Conservation (phyloP, 2,113 vertebrate species). For the Agelaius tricolor region DNA sequence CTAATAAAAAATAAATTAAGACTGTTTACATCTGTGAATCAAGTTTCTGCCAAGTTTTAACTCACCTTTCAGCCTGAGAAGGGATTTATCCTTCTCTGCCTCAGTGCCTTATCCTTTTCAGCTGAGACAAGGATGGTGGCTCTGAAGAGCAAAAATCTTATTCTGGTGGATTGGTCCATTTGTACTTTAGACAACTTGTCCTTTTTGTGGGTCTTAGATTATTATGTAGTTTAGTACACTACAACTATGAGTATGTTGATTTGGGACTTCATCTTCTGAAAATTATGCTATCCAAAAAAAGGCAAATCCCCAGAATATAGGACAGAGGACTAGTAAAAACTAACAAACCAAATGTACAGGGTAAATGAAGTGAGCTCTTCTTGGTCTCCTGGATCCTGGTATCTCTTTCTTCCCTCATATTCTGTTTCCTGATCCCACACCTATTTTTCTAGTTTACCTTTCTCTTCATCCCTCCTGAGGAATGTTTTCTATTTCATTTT, state of each 20-base stretch:
- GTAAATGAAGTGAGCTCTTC: not conserved
- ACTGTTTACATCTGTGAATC: not conserved
- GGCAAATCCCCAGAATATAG: not conserved
- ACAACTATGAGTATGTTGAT: not conserved
- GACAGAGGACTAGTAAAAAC: not conserved
- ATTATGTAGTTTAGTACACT: not conserved
- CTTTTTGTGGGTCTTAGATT: not conserved
- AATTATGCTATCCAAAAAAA: not conserved
- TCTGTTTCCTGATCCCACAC: not conserved
- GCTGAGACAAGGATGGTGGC: rapidly evolving
- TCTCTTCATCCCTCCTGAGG: not conserved
- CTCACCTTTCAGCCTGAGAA: not conserved
- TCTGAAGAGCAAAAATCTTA: not conserved
- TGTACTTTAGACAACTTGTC: not conserved
- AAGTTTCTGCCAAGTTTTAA: not conserved
- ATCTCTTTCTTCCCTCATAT: not conserved
- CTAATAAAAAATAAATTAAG: not conserved
- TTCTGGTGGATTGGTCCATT: not conserved
- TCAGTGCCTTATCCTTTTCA: not conserved
- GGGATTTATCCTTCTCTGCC: not conserved
- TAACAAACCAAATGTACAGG: not conserved
- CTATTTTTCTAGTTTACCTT: not conserved
- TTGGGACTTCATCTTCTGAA: not conserved
- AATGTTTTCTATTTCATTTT: not conserved
- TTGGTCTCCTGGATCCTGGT: not conserved